Percentiles rank a stretch among this genome's conserved stretches.
Evolutionary conservation across 2,888 invertebrate species (phyloP).

Genomic region (Cosmorhoe ocellata): DNA sequence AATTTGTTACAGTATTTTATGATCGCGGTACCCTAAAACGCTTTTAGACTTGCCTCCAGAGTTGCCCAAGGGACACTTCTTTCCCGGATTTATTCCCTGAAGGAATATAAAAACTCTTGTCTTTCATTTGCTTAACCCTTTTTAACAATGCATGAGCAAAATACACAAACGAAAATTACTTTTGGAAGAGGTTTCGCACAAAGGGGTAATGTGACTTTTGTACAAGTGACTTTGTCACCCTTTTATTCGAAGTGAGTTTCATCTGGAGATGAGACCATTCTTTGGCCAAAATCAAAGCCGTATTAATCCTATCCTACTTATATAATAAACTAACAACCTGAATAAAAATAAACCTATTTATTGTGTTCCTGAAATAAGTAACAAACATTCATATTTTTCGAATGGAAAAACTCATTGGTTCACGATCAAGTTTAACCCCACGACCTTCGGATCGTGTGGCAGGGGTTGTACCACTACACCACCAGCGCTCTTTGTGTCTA

Average conservation of each 20-base stretch:
- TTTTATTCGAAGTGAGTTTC: constrained; percentile 5
- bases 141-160: constrained; percentile 25
- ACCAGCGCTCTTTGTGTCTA: too few relatives aligned
- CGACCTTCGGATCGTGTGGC: too few relatives aligned
- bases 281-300: too few relatives aligned
- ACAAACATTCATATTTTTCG: too few relatives aligned
- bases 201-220: constrained; percentile 16
- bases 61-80: constrained; percentile 26
- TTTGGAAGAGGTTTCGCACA: constrained; percentile 19
- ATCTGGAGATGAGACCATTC: not conserved
- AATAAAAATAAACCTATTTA: too few relatives aligned
- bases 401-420: too few relatives aligned
- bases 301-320: too few relatives aligned
- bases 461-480: too few relatives aligned
- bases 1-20: constrained; percentile 36
- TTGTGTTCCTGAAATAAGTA: too few relatives aligned
- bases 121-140: constrained; percentile 34
- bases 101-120: constrained; percentile 32
- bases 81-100: constrained; percentile 31
- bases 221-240: constrained; percentile 12
- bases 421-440: too few relatives aligned
- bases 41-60: constrained; percentile 29
- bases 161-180: constrained; percentile 25
- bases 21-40: constrained; percentile 35
- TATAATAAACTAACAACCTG: too few relatives aligned